Evolutionary conservation across 2,797 vertebrate species (phyloP), one percentile per base, ranked within the genome.

Genomic region (Stomatorhinus walkeri): DNA sequence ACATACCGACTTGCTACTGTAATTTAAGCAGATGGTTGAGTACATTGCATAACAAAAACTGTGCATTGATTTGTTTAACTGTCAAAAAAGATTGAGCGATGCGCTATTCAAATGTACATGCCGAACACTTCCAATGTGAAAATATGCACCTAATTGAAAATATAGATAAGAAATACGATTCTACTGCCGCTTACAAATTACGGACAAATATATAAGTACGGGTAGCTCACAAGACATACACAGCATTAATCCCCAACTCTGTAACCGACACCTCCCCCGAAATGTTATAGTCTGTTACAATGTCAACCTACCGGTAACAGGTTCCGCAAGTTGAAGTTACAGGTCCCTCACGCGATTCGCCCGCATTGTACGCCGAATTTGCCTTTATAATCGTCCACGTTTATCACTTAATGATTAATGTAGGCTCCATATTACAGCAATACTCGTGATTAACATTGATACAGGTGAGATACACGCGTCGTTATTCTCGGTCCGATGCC

Each of bases 241-340:
- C 14, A 36, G 32, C 28, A 76, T 76, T 76, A 81, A 81, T 81
- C 19, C 40, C 19, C 0, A 81, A 43, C 16, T 81, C 40, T n/a
- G 36, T 81, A 76, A 76, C 68, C 14, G 76, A 24, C 46, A 87
- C 22, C 59, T 79, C 40, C 40, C 19, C 16, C 7, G 10, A 88
- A 43, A 64, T 43, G 52, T 86, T 52, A 87, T 22, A 28, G 48
- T 32, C 76, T 81, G 76, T 81, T n/a, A 81, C 36, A 81, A 81
- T 46, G 40, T 81, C 76, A 46, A 46, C 76, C 40, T n/a, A 81
- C 76, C 76, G 19, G 76, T 81, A 81, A 81, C 76, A 81, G 76
- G 76, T 81, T 81, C 76, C 19, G 36, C 76, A 81, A 81, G 16
- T n/a, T 22, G 19, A 46, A 81, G 36, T 81, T 46, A 81, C 40